Conservation (phyloP, 2,797 vertebrate species). For the Pseudochirops cupreus region DNA sequence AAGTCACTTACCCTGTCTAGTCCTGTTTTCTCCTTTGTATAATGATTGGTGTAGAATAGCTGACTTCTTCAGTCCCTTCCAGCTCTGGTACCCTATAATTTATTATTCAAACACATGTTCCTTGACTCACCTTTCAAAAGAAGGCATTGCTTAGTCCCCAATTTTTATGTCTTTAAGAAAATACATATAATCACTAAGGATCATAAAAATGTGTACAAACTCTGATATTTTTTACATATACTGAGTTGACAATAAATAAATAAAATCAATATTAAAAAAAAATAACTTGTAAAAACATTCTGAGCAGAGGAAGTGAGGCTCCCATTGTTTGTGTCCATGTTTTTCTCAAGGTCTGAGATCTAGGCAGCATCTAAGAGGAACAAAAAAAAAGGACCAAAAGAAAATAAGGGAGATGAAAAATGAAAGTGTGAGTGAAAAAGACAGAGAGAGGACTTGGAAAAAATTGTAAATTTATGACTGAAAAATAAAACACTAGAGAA, state of each 20-base stretch:
- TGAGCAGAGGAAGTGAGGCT: neutral
- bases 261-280: conserved; percentile 37
- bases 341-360: conserved; percentile 16
- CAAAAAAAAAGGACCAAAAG: neutral
- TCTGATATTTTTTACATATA: neutral
- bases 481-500: conserved; percentile 24
- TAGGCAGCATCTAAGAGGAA: neutral
- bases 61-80: neutral
- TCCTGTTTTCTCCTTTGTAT: neutral
- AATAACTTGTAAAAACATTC: neutral
- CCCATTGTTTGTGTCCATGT: neutral
- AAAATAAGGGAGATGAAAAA: conserved; percentile 38
- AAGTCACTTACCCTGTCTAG: neutral
- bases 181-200: neutral
- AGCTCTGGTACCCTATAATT: neutral
- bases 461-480: neutral
- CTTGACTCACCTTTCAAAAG: conserved; percentile 8
- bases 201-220: neutral
- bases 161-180: neutral
- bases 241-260: neutral
- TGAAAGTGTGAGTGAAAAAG: neutral
- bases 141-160: neutral
- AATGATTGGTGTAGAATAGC: neutral
- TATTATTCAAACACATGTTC: neutral
- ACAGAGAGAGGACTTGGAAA: conserved; percentile 6